Evolutionary conservation across 2,888 invertebrate genomes (phyloP), one percentile per base, ranked within the genome.

Genomic region (Microdon myrmicae): DNA sequence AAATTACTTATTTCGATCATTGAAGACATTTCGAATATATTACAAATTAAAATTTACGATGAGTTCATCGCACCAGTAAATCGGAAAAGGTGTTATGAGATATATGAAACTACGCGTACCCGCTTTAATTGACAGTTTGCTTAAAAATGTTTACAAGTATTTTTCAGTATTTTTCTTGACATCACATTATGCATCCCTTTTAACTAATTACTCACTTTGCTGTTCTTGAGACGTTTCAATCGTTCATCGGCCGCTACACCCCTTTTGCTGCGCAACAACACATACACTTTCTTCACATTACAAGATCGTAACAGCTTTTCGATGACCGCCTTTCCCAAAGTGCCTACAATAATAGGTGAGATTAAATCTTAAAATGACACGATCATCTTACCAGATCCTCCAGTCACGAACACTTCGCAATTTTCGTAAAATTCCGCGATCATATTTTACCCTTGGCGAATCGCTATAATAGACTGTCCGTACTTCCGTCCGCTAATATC

Each of bases 271-370:
- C 95, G 83, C 67, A 94, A 79, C 31, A 96, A 81, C 4, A 94
- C 70, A 75, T 90, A 96, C 59, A 96, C 86, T 43, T 83, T 84
- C 23, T 85, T 83, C 8, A 96, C 75, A 2, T 86, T 87, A 73
- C 93, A 93, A 3, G 90, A 90, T 70, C 94, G 85, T 2, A 96
- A 79, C 2, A 96, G 79, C 77, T 96, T 96, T 77, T 96, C 95
- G 3, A 95, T 83, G 12, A 95, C 77, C 0, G 91, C 89, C 81
- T 96, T 95, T 0, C 96, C 95, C 76, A 96, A 85, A 73, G 94
- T 95, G 1, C 94, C 94, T 83, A 43, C 20, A 0, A 31, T 38
- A 20, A 14, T 13, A 6, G 6, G 32, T 20, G 13, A 0, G 6
- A 4, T 17, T 26, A 2, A 17, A 23, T 17, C 25, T 22, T 16